Conservation (phyloP, 1,140 invertebrate species). For the Vanessa atalanta region DNA sequence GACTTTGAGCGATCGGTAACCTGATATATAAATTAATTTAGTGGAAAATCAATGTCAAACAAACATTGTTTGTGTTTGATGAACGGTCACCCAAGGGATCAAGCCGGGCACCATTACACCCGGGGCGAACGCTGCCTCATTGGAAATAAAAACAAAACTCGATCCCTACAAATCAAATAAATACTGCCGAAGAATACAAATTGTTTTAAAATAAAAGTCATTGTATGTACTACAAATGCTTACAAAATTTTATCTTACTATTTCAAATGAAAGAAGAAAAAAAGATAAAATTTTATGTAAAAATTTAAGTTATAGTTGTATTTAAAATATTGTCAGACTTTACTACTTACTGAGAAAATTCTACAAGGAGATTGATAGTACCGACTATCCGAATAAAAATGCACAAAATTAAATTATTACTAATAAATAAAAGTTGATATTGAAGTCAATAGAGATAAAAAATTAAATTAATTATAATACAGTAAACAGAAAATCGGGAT, state of each 20-base stretch:
- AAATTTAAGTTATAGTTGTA: too few relatives aligned
- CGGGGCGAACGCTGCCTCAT: slow-evolving; percentile 53
- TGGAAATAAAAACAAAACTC: slow-evolving; percentile 69
- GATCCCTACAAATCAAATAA: slow-evolving; percentile 68
- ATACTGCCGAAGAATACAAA: slow-evolving; percentile 26
- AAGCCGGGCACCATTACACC: slow-evolving; percentile 35
- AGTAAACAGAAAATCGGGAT: slow-evolving; percentile 24
- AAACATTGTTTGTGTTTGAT: slow-evolving; percentile 64
- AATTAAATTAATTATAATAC: background rate
- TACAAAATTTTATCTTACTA: background rate
- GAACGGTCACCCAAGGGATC: slow-evolving; percentile 58
- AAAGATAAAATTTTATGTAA: too few relatives aligned
- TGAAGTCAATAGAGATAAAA: background rate
- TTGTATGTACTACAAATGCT: background rate
- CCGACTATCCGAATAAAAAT: too few relatives aligned
- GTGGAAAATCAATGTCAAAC: slow-evolving; percentile 73
- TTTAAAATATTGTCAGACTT: too few relatives aligned
- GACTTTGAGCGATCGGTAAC: slow-evolving; percentile 44
- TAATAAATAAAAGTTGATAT: background rate
- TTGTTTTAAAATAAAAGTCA: slow-evolving; percentile 2
- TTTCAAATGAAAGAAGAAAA: background rate
- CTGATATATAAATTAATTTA: slow-evolving; percentile 74
- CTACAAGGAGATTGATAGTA: too few relatives aligned
- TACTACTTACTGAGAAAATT: too few relatives aligned
- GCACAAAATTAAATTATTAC: too few relatives aligned